Evolutionary conservation across 2,797 vertebrate species (phyloP).

Genomic region (Danio choprae): DNA sequence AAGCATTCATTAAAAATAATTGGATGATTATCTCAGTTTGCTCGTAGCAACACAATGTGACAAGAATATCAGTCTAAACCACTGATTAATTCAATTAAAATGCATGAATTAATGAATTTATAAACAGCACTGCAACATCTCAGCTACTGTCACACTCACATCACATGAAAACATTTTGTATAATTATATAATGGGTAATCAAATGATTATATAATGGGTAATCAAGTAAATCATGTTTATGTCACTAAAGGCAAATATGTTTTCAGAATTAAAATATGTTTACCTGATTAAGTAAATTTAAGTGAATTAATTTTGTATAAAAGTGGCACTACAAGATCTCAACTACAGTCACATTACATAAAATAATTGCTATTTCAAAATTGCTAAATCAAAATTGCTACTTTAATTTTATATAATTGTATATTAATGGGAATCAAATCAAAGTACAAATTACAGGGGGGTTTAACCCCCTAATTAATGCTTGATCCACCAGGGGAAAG

Average conservation of each 20-base stretch:
- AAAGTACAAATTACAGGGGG: too few relatives aligned
- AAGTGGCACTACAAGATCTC: background rate
- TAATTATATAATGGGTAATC: too few relatives aligned
- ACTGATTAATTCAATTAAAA: background rate
- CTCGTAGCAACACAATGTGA: background rate
- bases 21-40: background rate
- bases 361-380: background rate
- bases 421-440: background rate
- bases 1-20: background rate
- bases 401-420: background rate
- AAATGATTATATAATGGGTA: too few relatives aligned
- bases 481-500: too few relatives aligned
- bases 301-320: too few relatives aligned
- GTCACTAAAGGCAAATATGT: too few relatives aligned
- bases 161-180: too few relatives aligned
- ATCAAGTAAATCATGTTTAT: too few relatives aligned
- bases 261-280: too few relatives aligned
- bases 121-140: background rate
- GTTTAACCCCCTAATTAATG: too few relatives aligned
- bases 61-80: background rate
- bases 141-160: background rate
- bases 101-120: background rate
- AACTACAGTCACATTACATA: background rate
- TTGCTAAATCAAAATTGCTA: background rate
- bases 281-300: too few relatives aligned